phyloP scores from a whole-genome alignment of 2,113 vertebrate genomes.

The Cnemophilus loriae region DNA sequence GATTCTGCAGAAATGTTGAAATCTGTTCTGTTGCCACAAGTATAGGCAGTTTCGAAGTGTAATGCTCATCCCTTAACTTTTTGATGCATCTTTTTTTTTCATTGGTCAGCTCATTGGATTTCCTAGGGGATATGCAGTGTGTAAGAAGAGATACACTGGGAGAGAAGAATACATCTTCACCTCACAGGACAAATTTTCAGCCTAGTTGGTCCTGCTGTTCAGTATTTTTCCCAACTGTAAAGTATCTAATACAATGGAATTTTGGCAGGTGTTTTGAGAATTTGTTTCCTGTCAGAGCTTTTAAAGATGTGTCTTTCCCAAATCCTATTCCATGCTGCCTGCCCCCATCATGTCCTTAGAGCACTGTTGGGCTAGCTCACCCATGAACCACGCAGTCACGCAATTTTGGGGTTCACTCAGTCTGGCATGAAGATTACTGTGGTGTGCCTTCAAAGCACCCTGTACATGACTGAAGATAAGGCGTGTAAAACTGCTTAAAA shows the following conservation, averaged over 20 bases:
- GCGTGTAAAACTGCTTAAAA: fast-evolving
- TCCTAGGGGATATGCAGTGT: background rate
- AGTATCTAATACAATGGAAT: background rate
- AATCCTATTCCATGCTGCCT: background rate
- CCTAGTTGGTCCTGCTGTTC: background rate
- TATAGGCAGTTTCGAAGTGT: background rate
- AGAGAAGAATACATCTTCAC: background rate
- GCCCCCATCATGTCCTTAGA: background rate
- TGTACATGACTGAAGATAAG: background rate
- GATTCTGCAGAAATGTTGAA: background rate
- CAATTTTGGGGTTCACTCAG: background rate
- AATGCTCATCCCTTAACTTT: background rate
- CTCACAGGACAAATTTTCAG: background rate
- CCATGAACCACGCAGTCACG: background rate
- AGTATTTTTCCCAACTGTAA: background rate
- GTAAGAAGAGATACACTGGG: background rate
- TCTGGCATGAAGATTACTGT: background rate
- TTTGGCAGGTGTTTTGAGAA: background rate
- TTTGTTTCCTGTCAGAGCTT: background rate
- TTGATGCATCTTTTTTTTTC: background rate
- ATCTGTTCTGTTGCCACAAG: background rate
- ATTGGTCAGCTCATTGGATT: background rate
- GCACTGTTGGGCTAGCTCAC: background rate
- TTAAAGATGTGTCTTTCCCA: background rate
- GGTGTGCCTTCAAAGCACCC: background rate